Conservation (phyloP, 1,140 invertebrate species). For the Sminthurides bifidus region DNA sequence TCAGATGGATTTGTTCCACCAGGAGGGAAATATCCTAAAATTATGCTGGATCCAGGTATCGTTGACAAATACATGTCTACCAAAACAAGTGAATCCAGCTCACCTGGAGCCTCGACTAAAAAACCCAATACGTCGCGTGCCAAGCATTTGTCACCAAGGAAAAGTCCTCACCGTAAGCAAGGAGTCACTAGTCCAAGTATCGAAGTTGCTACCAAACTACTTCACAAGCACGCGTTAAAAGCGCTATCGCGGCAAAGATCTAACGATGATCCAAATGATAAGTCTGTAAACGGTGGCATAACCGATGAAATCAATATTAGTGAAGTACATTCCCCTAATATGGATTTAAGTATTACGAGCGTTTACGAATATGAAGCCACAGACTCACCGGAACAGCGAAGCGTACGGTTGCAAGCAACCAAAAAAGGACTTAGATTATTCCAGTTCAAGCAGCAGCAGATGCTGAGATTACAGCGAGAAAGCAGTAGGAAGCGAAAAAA, state of each 20-base stretch:
- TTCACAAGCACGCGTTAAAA: neutral
- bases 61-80: too few species aligned
- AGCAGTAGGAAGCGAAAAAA: neutral
- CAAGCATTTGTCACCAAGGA: neutral
- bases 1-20: neutral
- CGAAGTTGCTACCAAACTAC: neutral
- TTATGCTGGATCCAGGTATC: neutral
- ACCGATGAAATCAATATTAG: neutral
- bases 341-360: conserved; percentile 9
- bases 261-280: too few species aligned
- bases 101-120: neutral
- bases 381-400: neutral
- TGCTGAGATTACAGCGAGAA: neutral
- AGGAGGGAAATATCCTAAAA: neutral
- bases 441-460: conserved; percentile 1
- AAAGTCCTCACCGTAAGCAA: too few species aligned
- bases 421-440: neutral
- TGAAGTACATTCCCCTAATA: neutral
- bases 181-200: neutral
- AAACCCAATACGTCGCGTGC: neutral
- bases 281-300: too few species aligned
- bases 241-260: neutral
- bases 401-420: conserved; percentile 4
- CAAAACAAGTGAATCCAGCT: too few species aligned
- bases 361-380: conserved; percentile 15